Evolutionary conservation across 2,113 vertebrate species (phyloP).

Genomic region (Cichladusa arquata): DNA sequence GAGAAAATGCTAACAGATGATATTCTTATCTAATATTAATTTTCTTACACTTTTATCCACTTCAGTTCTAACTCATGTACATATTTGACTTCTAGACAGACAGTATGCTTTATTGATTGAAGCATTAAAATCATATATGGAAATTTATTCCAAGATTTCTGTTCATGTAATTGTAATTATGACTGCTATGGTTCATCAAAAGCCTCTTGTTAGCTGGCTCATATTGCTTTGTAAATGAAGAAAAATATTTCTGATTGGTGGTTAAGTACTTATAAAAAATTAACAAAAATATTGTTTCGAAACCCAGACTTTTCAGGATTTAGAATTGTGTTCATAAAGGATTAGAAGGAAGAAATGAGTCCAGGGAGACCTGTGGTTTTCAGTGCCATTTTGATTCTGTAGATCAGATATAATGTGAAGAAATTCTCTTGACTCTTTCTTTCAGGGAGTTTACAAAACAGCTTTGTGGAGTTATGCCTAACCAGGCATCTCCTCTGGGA

Average conservation of each 20-base stretch:
- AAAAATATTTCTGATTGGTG: background rate
- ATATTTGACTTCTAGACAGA: background rate
- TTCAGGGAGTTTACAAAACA: background rate
- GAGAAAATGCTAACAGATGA: background rate
- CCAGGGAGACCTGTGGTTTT: background rate
- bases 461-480: background rate
- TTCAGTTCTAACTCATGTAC: background rate
- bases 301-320: background rate
- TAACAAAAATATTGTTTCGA: background rate
- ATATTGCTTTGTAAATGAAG: background rate
- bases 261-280: background rate
- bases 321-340: background rate
- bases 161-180: background rate
- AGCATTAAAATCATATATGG: background rate
- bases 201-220: background rate
- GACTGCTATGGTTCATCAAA: background rate
- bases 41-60: background rate
- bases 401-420: background rate
- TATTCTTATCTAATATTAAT: background rate
- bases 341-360: background rate
- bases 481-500: background rate
- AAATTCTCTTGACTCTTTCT: background rate
- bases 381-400: background rate
- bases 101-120: background rate
- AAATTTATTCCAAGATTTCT: conserved; percentile 19